Evolutionary conservation across 2,888 invertebrate genomes (phyloP).

Genomic region (Chrysomela aeneicollis): DNA sequence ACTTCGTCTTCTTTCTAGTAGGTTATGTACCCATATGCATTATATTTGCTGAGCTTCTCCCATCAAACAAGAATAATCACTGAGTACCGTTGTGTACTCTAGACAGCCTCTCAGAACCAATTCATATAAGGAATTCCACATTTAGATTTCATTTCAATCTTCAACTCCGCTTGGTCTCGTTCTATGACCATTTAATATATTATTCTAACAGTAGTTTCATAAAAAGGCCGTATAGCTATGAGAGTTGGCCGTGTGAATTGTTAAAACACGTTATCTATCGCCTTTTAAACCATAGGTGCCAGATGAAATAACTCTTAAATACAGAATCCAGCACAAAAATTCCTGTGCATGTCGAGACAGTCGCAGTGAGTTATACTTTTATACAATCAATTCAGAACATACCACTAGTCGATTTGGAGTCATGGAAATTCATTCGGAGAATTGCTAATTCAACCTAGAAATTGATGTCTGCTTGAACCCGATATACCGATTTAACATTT

Average conservation of each 20-base stretch:
- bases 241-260: background rate
- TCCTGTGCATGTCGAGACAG: too few species aligned
- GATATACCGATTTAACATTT: too few species aligned
- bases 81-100: conserved; percentile 50
- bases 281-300: background rate
- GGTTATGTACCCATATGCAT: conserved; percentile 17
- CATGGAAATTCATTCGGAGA: conserved; percentile 31
- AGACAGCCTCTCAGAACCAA: conserved; percentile 47
- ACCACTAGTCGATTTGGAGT: conserved; percentile 18
- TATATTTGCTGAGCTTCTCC: conserved; percentile 27
- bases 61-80: conserved; percentile 46
- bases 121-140: conserved; percentile 47
- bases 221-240: conserved; percentile 9
- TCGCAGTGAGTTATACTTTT: too few species aligned
- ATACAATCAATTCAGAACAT: too few species aligned
- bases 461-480: conserved; percentile 20
- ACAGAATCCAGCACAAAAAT: too few species aligned
- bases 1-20: conserved; percentile 12
- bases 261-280: background rate
- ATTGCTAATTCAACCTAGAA: conserved; percentile 35
- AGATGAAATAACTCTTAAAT: too few species aligned
- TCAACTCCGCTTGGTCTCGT: conserved; percentile 39
- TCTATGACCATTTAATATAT: conserved; percentile 37
- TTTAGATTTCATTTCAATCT: conserved; percentile 40
- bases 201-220: conserved; percentile 38